Evolutionary conservation across 2,888 invertebrate species (phyloP), one percentile per base, ranked within the genome.

Genomic region (Folsomia candida): DNA sequence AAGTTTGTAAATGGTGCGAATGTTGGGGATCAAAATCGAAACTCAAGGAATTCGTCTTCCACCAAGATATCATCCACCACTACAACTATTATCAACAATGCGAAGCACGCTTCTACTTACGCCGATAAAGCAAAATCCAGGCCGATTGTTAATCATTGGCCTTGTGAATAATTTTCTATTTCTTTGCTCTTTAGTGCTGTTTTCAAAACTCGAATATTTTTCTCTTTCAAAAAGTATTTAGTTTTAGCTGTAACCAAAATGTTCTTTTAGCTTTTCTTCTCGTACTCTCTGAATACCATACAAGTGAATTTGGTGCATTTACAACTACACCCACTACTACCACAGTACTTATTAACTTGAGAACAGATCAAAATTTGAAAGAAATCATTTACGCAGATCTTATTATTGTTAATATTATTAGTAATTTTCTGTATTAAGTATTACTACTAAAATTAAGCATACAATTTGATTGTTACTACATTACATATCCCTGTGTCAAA

Each of bases 111-210:
- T 29, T 51, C 63, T 22, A 64, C 63, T 9, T 64, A 64, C 51
- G 63, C 63, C 22, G 63, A 64, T 22, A 64, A 64, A 47, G 63
- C 63, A 9, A 64, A 64, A 64, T n/a, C 63, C 28, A 64, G 28
- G 14, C 20, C 61, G 26, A n/a, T 54, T n/a, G 54, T 61, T 28
- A 61, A 28, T 28, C 61, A 61, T 18, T 61, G 61, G 61, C 11
- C 27, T 59, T 59, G 24, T 26, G 59, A 59, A 59, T 59, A 25
- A 25, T 59, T 25, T 25, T 6, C 14, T 25, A n/a, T 59, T 14
- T 37, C 14, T 37, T 37, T 14, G 37, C 37, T n/a, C 37, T 37
- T 57, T n/a, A 57, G n/a, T 57, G 9, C n/a, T 57, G 9, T 57
- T 57, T 9, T 57, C 20, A 57, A 57, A 4, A 14, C 37, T 14